These are phyloP conservation scores for Drosophila picticornis DNA, from an alignment of 2,888 invertebrate genomes.

Conservation along the genomic window DNA sequence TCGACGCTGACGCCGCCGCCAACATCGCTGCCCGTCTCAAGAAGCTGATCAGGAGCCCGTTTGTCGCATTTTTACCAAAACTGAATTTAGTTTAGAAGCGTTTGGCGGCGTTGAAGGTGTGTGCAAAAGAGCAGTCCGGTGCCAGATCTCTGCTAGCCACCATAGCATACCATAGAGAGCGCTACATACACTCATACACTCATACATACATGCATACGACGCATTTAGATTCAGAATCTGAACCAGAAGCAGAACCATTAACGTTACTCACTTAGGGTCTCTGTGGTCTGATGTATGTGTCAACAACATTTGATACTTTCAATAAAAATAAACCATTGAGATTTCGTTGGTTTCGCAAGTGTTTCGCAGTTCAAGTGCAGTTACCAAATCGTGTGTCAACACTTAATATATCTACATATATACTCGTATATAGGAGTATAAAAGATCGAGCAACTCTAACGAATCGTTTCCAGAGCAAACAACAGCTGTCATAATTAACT, in stretches of 20 bases:
- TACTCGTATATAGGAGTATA: constrained; percentile 14
- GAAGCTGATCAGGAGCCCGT: constrained; percentile 83
- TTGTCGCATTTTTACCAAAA: constrained; percentile 84
- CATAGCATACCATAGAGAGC: constrained; percentile 37
- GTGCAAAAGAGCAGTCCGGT: constrained; percentile 78
- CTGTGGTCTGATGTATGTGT: constrained; percentile 51
- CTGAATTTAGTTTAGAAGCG: constrained; percentile 85
- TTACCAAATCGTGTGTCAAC: constrained; percentile 52
- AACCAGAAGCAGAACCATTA: constrained; percentile 22
- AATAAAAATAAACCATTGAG: constrained; percentile 25
- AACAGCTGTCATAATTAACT: constrained; percentile 31
- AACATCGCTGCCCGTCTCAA: constrained; percentile 59
- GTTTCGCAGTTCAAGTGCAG: constrained; percentile 62
- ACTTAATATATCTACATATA: constrained; percentile 23
- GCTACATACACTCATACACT: constrained; percentile 4
- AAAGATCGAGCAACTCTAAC: constrained; percentile 55
- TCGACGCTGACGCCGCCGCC: constrained; percentile 8
- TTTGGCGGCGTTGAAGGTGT: constrained; percentile 84
- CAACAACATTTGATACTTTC: constrained; percentile 24
- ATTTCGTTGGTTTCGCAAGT: constrained; percentile 51
- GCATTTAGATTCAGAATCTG: constrained; percentile 18
- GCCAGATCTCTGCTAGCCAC: constrained; percentile 54
- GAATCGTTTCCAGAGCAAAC: constrained; percentile 15
- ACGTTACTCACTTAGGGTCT: constrained; percentile 18
- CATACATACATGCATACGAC: constrained; percentile 11